Conservation (phyloP, 2,113 vertebrate species). For the Petromus typicus region DNA sequence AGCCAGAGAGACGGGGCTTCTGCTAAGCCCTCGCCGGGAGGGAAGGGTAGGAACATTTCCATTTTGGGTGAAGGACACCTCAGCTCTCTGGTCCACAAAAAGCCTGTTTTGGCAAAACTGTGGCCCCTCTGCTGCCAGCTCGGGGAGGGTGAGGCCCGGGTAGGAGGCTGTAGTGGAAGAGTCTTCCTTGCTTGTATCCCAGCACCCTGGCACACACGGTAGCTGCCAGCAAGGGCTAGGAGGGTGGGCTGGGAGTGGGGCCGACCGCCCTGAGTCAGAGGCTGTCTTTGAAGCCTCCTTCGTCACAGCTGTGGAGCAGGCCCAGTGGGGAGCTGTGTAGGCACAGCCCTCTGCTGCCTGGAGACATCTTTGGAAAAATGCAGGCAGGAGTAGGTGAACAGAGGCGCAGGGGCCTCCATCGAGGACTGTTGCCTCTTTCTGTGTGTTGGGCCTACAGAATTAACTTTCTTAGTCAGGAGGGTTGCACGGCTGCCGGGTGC, state of each 20-base stretch:
- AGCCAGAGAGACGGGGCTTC: neutral
- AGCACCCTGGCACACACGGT: neutral
- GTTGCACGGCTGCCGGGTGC: fast-evolving
- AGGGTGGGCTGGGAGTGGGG: neutral
- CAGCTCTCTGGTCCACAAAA: neutral
- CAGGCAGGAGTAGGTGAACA: neutral
- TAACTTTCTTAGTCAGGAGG: neutral
- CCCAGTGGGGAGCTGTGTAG: too few species aligned
- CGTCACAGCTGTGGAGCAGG: neutral
- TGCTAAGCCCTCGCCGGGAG: neutral
- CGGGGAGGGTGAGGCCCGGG: neutral
- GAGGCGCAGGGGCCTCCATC: neutral
- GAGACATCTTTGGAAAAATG: neutral
- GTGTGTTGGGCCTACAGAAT: neutral
- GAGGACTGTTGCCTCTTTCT: neutral
- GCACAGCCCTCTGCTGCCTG: too few species aligned
- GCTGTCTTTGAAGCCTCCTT: neutral
- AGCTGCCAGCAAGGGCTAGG: neutral
- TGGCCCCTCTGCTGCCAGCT: neutral
- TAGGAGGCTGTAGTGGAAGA: neutral
- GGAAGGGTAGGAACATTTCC: constrained; percentile 43
- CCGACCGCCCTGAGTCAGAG: neutral
- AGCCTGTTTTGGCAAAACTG: neutral
- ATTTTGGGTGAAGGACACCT: constrained; percentile 52
- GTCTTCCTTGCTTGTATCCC: neutral